phyloP scores from a whole-genome alignment of 1,140 invertebrate genomes.

The Aporrectodea caliginosa region DNA sequence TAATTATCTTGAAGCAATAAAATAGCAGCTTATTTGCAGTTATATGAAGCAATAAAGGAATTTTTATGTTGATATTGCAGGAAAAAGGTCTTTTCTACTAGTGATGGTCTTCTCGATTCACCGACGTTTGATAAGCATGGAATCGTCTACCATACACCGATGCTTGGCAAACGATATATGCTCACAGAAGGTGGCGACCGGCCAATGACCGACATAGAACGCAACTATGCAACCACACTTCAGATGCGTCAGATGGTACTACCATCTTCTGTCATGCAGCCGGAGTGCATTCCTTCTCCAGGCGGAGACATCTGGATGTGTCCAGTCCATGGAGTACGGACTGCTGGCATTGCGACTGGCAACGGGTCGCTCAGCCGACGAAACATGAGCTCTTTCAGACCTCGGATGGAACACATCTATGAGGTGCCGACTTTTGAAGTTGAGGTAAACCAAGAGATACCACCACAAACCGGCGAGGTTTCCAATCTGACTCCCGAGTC shows the following conservation, averaged over 20 bases:
- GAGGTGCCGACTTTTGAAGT: background rate
- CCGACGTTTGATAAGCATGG: background rate
- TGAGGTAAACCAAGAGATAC: background rate
- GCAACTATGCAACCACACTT: background rate
- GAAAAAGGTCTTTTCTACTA: background rate
- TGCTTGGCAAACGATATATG: background rate
- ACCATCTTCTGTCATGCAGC: background rate
- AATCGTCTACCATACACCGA: background rate
- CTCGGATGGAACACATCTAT: background rate
- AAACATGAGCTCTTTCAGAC: background rate
- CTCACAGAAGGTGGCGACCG: background rate
- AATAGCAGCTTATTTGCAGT: no score
- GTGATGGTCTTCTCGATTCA: background rate
- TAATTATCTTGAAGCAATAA: no score
- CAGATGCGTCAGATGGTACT: background rate
- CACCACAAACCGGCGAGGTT: background rate
- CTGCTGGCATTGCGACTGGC: background rate
- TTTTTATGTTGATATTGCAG: background rate
- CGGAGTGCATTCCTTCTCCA: background rate
- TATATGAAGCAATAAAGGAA: no score
- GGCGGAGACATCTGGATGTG: conserved; percentile 1
- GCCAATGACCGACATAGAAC: background rate
- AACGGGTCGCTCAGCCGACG: background rate
- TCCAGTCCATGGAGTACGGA: background rate
- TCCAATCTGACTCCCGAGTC: background rate